Base-by-base conservation (phyloP, 2,888 invertebrate species). In the Erebia ligea region DNA sequence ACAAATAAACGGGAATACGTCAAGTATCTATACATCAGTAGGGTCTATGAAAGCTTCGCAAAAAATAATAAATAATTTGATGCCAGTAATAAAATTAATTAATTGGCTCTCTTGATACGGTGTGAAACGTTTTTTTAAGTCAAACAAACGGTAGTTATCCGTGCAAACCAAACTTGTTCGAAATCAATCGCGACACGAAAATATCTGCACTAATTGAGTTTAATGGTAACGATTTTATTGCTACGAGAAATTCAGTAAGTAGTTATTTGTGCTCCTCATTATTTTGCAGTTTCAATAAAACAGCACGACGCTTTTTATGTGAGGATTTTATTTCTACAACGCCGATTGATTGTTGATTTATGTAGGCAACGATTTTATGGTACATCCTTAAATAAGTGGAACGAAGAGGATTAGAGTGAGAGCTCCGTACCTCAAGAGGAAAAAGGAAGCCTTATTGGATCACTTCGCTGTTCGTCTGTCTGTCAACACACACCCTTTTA, bases 101-200 rank as follows among this genome's bases (percentile, higher is more conserved):
- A 34, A 34, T 34, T 34, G 34, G 34, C 34, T 34, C 6, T 34
- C 4, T 56, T 19, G 19, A 19, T 21, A 21, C 17, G 9, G n/a
- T 17, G 42, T 42, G 9, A 61, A 61, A 61, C 45, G 2, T 17
- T 52, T 25, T 34, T 59, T 25, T 8, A 52, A n/a, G 50, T 25
- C 6, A 17, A 52, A 54, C 62, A 64, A 61, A 54, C 64, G 13
- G 52, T 34, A 21, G 56, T 25, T 54, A 19, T 15, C 34, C 34
- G 6, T 34, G 6, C 34, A 57, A 25, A n/a, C 2, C 0, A 68
- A 68, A 50, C 52, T 76, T 75, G 70, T 71, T 68, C 40, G 52
- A 67, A 57, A 57, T 67, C 65, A 57, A 73, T 70, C 65, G 50
- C 19, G 25, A 77, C 72, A 78, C 77, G 73, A 79, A 79, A 75